phyloP scores from a whole-genome alignment of 2,113 vertebrate genomes.

The Hyla sarda region DNA sequence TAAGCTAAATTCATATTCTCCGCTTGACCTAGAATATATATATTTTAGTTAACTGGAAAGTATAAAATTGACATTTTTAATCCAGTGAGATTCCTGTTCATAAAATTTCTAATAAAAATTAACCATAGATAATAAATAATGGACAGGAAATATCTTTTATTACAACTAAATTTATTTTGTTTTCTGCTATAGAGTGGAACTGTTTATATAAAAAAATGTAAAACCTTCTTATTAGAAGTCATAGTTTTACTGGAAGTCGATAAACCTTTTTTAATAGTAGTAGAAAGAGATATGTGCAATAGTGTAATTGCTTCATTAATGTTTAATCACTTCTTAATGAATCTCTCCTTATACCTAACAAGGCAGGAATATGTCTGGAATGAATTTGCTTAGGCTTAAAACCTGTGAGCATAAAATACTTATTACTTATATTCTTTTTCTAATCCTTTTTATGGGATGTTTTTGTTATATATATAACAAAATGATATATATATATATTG shows the following conservation, averaged over 20 bases:
- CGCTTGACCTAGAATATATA: neutral
- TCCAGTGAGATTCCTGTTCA: neutral
- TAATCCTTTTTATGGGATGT: neutral
- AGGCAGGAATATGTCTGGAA: constrained; percentile 17
- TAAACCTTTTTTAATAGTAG: constrained; percentile 5
- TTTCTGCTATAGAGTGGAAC: neutral
- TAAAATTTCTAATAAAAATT: constrained; percentile 2
- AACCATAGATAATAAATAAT: neutral
- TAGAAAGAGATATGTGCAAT: constrained; percentile 1
- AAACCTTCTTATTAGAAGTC: neutral
- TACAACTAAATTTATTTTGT: neutral
- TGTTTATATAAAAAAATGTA: neutral
- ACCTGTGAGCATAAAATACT: neutral
- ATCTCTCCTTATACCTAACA: constrained; percentile 29
- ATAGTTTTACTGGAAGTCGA: constrained; percentile 19
- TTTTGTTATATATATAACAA: neutral
- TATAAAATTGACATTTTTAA: neutral
- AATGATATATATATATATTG: too few species aligned
- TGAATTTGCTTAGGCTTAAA: neutral
- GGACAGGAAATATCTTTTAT: neutral
- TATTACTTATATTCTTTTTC: neutral
- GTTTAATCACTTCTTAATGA: constrained; percentile 14
- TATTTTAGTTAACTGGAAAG: neutral
- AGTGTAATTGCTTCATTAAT: constrained; percentile 20
- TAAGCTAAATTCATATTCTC: neutral